Evolutionary conservation across 2,113 vertebrate species (phyloP).

Genomic region (Pungitius pungitius): DNA sequence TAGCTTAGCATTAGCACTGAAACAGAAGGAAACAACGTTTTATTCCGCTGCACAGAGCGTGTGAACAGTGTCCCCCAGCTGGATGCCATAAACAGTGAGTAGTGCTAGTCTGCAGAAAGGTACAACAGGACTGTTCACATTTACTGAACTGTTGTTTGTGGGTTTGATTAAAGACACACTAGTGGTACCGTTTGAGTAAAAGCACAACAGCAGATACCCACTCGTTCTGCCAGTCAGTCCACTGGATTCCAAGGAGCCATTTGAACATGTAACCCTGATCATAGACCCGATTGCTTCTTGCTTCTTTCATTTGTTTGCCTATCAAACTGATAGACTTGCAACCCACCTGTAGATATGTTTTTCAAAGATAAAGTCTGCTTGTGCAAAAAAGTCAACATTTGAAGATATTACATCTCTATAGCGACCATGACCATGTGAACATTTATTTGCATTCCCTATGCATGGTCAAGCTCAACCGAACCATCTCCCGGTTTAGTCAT

Average conservation of each 20-base stretch:
- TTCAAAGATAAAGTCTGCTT: background rate
- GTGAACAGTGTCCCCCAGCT: too few relatives aligned
- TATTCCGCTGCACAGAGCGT: background rate
- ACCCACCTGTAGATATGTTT: background rate
- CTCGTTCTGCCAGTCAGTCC: background rate
- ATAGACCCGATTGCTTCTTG: background rate
- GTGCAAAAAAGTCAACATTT: background rate
- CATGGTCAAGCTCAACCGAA: background rate
- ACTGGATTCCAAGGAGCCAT: background rate
- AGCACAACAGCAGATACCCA: background rate
- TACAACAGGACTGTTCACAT: background rate
- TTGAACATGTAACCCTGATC: background rate
- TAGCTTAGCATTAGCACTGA: background rate
- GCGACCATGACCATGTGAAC: background rate
- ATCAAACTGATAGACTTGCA: background rate
- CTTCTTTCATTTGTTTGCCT: background rate
- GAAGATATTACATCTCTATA: background rate
- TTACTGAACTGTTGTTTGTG: background rate
- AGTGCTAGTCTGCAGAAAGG: background rate
- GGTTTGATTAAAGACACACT: background rate
- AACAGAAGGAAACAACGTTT: background rate
- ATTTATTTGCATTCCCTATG: background rate
- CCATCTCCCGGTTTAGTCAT: background rate
- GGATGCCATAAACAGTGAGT: too few relatives aligned
- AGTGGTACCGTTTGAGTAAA: background rate